Base-by-base conservation (phyloP, 2,113 vertebrate genomes). In the Irena cyanogastra region DNA sequence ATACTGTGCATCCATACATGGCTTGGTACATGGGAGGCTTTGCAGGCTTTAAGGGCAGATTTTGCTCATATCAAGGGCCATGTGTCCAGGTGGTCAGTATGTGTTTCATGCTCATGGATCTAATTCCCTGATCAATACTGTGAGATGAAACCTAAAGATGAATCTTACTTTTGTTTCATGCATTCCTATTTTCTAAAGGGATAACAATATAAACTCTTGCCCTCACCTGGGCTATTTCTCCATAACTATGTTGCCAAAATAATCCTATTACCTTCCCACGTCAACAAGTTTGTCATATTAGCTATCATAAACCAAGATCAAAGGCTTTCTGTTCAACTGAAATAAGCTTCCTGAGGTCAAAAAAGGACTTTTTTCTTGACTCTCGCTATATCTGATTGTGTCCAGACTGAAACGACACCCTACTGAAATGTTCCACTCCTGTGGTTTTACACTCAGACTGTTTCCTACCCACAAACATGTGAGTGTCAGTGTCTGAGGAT, bases 1-100 rank as follows among this genome's bases (percentile, higher is more conserved):
- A 22, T 6, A 21, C 31, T 3, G 3, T 28, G 16, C 30, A 76
- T 50, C 39, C n/a, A 24, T 1, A 21, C 1, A 3, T 16, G 13
- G 9, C 30, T 70, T n/a, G n/a, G 28, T 35, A 28, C 28, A 49
- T 18, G 54, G 61, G 42, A 60, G 0, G 5, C 27, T 83, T 83
- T 56, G 16, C 14, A 39, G 9, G 18, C 21, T 56, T n/a, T 37
- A 47, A 45, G 31, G 17, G 17, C 20, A 79, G 71, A 21, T 86
- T 68, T 71, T 59, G 70, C 28, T 70, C 39, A 39, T 16, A 50
- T 12, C 35, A 66, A 31, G 44, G 61, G 33, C 16, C 6, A 4
- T 3, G 11, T 27, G 33, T 23, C 35, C 39, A 64, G 44, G 33
- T 44, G 8, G 6, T 64, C 59, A 44, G 9, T 14, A 45, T 1